These are phyloP conservation scores for Oophaga pumilio DNA, from an alignment of 2,113 vertebrate genomes.

Conservation along the genomic window DNA sequence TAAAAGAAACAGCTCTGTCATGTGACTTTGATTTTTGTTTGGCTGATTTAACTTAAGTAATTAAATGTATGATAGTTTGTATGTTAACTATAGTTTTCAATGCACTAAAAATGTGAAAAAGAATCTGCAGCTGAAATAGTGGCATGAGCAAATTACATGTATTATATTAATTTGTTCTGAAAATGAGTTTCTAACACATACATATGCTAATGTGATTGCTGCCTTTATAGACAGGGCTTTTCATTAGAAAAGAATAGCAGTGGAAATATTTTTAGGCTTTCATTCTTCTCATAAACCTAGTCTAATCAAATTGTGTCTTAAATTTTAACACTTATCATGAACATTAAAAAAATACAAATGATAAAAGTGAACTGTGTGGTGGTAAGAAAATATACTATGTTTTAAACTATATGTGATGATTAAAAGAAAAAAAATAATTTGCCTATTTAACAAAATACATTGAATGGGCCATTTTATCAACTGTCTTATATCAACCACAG, in stretches of 20 bases:
- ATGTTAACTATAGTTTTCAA: not conserved
- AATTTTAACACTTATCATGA: not conserved
- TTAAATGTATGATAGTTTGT: not conserved
- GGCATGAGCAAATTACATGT: not conserved
- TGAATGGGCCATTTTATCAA: no score
- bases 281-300: not conserved
- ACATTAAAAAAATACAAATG: not conserved
- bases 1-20: not conserved
- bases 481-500: not conserved
- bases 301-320: not conserved
- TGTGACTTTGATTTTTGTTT: not conserved
- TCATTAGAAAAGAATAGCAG: not conserved
- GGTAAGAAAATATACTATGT: not conserved
- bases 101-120: not conserved
- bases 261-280: not conserved
- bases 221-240: not conserved
- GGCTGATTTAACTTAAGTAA: not conserved
- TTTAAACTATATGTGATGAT: not conserved
- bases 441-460: not conserved
- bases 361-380: not conserved
- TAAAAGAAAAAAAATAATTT: not conserved
- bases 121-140: not conserved
- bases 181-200: slow-evolving; percentile 9
- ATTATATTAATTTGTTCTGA: not conserved
- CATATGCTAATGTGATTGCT: not conserved